phyloP scores from a whole-genome alignment of 2,113 vertebrate genomes.

The Odocoileus virginianus region DNA sequence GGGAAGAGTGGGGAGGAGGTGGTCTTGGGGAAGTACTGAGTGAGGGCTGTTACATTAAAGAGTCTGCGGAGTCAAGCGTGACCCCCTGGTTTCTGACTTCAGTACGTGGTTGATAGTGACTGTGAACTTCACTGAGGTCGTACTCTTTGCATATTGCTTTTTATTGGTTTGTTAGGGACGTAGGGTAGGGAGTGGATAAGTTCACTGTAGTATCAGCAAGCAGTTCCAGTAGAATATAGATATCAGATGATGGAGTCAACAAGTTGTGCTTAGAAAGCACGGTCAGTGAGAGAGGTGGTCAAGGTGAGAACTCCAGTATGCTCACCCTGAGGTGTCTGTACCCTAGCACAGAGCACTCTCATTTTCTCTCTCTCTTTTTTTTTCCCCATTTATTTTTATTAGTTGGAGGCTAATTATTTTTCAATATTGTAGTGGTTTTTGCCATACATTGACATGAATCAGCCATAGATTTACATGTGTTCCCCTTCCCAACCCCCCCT shows the following conservation, averaged over 20 bases:
- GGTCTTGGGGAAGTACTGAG: background rate
- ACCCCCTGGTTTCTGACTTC: background rate
- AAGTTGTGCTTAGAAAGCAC: background rate
- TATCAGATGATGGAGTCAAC: too few species aligned
- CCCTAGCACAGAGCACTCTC: background rate
- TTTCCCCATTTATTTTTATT: too few species aligned
- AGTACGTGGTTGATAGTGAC: too few species aligned
- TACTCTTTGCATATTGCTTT: background rate
- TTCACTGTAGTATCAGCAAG: background rate
- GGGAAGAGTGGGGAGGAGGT: background rate
- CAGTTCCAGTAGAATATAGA: too few species aligned
- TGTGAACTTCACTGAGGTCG: background rate
- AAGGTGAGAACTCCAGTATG: background rate
- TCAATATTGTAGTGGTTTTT: too few species aligned
- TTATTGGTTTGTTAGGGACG: background rate
- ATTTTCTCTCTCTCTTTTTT: background rate
- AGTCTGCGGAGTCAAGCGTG: background rate
- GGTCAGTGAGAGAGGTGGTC: background rate
- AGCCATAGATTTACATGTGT: too few species aligned
- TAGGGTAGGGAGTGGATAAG: background rate
- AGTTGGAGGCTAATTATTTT: too few species aligned
- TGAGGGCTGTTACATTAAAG: background rate
- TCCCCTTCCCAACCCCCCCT: too few species aligned
- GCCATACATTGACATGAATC: too few species aligned
- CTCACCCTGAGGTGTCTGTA: background rate